A percentile compares a stretch with the other conserved stretches of the same genome.
Conservation (phyloP, 2,113 vertebrate species). For the Sciurus niger region DNA sequence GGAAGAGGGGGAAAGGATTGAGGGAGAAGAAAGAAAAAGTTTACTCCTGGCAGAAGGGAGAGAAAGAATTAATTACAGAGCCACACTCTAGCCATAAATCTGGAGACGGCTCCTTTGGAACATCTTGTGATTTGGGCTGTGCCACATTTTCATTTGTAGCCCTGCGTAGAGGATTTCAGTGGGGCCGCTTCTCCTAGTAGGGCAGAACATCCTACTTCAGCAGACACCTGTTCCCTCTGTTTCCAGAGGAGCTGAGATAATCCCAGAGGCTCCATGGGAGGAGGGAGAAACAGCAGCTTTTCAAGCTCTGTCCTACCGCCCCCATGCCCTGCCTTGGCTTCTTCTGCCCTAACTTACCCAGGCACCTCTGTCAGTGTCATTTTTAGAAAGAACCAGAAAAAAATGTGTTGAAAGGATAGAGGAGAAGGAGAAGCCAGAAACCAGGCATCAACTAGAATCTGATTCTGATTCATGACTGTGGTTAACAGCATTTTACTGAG, state of each 20-base stretch:
- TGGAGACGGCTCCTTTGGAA: slow-evolving; percentile 70
- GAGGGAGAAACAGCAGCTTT: background rate
- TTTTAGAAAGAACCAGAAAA: slow-evolving; percentile 14
- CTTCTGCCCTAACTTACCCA: background rate
- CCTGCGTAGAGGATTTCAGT: background rate
- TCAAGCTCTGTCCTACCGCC: background rate
- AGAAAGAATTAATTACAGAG: slow-evolving; percentile 77
- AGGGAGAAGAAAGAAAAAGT: slow-evolving; percentile 82
- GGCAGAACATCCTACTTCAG: background rate
- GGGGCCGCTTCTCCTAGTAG: background rate
- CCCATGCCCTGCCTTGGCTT: no score
- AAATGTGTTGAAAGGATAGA: background rate
- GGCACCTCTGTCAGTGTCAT: background rate
- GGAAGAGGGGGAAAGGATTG: slow-evolving; percentile 67
- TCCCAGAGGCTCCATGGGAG: background rate
- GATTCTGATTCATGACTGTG: background rate
- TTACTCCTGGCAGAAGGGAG: slow-evolving; percentile 81
- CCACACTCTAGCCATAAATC: slow-evolving; percentile 80
- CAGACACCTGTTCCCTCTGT: background rate
- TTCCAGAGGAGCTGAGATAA: background rate
- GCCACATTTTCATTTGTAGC: slow-evolving; percentile 1
- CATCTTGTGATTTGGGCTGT: slow-evolving; percentile 53
- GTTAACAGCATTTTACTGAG: background rate
- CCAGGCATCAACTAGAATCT: background rate
- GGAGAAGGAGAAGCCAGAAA: background rate